Evolutionary conservation across 2,888 invertebrate genomes (phyloP), one percentile per base, ranked within the genome.

Genomic region (Drosophila rellima): DNA sequence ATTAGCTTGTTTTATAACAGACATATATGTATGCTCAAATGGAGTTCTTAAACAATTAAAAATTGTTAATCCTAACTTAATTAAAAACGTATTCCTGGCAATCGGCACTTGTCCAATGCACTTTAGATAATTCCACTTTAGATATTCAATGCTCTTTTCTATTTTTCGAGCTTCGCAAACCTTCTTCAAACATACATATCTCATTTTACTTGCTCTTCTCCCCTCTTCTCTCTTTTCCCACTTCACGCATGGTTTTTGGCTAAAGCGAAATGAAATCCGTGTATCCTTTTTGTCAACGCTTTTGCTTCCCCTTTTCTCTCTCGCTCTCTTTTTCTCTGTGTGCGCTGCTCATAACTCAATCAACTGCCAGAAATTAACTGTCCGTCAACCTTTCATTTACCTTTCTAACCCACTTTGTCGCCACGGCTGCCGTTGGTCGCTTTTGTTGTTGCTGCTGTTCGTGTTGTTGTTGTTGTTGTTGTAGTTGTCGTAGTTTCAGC

Each of bases 331-430:
- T 51, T 35, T 15, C 26, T 23, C 37, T 44, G 35, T 45, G 61
- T 57, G 57, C 59, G 10, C 60, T 72, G 60, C 71, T 78, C 80
- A 80, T 76, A 70, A 74, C 77, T 76, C 64, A 71, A 78, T 80
- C 74, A 83, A 78, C 69, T 80, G 78, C 63, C 78, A 84, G 62
- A 83, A 87, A 80, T 83, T 71, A 80, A 82, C 85, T 83, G 82
- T 71, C 87, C 81, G 69, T 87, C 81, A 82, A 83, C 78, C 64
- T 82, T 84, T 87, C 88, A 82, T 87, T 82, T 88, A 87, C 69
- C 73, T 78, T 67, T 59, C 62, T 69, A 70, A 63, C 67, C 67
- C 80, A 70, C 64, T 65, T 68, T 74, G 56, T 62, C 59, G 48
- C 40, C 50, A 35, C 20, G 26, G 23, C 18, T 52, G 40, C 11